phyloP scores from a whole-genome alignment of 2,797 vertebrate species.

The Cyclopterus lumpus region DNA sequence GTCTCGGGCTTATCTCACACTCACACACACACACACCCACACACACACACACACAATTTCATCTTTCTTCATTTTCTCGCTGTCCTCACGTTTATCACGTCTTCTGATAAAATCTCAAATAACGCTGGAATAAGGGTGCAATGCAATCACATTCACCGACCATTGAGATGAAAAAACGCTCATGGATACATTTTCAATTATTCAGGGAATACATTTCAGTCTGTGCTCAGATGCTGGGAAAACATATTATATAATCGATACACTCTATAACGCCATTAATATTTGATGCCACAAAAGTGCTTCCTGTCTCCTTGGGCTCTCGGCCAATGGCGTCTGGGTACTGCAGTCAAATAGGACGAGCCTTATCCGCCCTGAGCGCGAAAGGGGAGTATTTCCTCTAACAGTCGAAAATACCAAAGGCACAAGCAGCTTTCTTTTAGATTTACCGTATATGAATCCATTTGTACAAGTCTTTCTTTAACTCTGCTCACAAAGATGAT shows the following conservation, averaged over 20 bases:
- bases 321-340: slow-evolving; percentile 68
- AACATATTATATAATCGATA: slow-evolving; percentile 86
- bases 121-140: slow-evolving; percentile 67
- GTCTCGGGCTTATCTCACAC: slow-evolving; percentile 5
- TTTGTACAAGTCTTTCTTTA: slow-evolving; percentile 7
- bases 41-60: slow-evolving; percentile 39
- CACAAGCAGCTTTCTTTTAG: slow-evolving; percentile 17
- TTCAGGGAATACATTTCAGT: slow-evolving; percentile 83
- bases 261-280: slow-evolving; percentile 82
- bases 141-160: slow-evolving; percentile 77
- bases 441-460: slow-evolving; percentile 12
- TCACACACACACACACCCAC: slow-evolving; percentile 22
- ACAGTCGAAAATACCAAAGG: slow-evolving; percentile 28
- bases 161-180: slow-evolving; percentile 80
- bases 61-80: slow-evolving; percentile 59
- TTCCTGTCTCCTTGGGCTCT: slow-evolving; percentile 80
- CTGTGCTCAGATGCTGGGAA: slow-evolving; percentile 76
- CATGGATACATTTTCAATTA: slow-evolving; percentile 84
- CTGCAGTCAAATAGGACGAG: slow-evolving; percentile 65
- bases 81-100: slow-evolving; percentile 66
- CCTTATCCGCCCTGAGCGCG: slow-evolving; percentile 43
- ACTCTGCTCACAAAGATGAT: slow-evolving; percentile 8
- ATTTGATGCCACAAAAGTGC: slow-evolving; percentile 83
- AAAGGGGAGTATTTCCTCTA: slow-evolving; percentile 47
- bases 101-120: slow-evolving; percentile 76